phyloP scores from a whole-genome alignment of 2,797 vertebrate species.

The Xerus rutilus region DNA sequence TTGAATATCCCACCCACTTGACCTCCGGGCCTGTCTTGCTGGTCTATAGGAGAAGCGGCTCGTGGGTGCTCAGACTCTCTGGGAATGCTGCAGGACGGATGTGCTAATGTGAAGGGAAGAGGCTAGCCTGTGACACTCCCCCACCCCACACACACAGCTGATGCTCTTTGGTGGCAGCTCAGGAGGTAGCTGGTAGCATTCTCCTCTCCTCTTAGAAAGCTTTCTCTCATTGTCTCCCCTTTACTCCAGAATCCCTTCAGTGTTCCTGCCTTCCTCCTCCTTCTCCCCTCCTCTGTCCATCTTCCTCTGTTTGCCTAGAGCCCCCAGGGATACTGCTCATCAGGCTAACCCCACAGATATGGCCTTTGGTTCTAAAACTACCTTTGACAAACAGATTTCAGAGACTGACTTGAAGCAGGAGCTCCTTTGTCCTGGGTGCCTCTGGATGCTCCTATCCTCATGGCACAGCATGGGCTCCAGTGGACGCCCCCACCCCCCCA shows the following conservation, averaged over 20 bases:
- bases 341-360: neutral
- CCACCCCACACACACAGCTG: fast-evolving
- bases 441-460: neutral
- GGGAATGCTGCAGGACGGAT: no score
- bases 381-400: neutral
- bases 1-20: neutral
- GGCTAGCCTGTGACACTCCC: fast-evolving
- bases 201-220: neutral
- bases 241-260: neutral
- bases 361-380: neutral
- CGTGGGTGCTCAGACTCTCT: neutral
- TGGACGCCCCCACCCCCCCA: no score
- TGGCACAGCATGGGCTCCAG: neutral
- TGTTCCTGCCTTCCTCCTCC: no score
- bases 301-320: neutral
- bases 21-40: fast-evolving
- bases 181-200: neutral
- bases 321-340: neutral
- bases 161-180: neutral
- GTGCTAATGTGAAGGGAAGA: no score
- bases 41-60: neutral
- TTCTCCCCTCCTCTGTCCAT: fast-evolving
- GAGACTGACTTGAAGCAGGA: neutral
- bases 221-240: neutral
- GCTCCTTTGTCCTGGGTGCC: neutral